These are phyloP conservation scores for Chesias legatella DNA, from an alignment of 2,888 invertebrate genomes.

Conservation along the genomic window DNA sequence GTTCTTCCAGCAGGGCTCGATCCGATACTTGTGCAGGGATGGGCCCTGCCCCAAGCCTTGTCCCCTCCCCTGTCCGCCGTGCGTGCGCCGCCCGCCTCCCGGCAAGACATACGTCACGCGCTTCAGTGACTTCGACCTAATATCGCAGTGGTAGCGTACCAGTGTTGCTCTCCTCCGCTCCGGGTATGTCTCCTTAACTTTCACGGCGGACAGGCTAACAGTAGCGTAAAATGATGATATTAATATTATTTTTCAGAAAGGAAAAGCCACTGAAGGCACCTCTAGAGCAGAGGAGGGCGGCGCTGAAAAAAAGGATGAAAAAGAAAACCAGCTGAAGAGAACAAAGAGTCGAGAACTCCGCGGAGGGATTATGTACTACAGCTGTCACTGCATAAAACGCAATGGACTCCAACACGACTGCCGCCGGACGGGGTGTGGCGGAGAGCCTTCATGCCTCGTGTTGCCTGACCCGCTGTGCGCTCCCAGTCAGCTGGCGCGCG, in stretches of 20 bases:
- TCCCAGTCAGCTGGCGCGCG: conserved; percentile 73
- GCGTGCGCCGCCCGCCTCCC: conserved; percentile 68
- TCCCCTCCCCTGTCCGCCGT: conserved; percentile 70
- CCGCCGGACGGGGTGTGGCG: conserved; percentile 75
- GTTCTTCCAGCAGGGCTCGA: conserved; percentile 74
- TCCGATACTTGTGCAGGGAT: conserved; percentile 71
- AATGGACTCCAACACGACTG: conserved; percentile 82
- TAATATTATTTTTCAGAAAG: conserved; percentile 49
- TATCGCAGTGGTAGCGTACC: conserved; percentile 65
- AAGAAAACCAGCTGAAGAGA: conserved; percentile 68
- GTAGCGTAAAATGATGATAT: conserved; percentile 3
- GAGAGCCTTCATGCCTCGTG: conserved; percentile 72
- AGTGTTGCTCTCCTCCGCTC: conserved; percentile 39
- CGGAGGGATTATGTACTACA: conserved; percentile 76
- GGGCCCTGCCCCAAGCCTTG: conserved; percentile 58
- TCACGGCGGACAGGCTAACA: conserved; percentile 55
- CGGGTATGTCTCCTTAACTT: conserved; percentile 50
- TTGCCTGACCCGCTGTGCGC: conserved; percentile 78
- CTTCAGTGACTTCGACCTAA: conserved; percentile 72
- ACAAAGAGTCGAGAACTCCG: conserved; percentile 77
- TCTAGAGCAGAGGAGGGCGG: conserved; percentile 54
- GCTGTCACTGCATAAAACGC: conserved; percentile 80
- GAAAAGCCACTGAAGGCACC: conserved; percentile 43
- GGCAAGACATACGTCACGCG: conserved; percentile 74
- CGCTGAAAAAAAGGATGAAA: conserved; percentile 62